Evolutionary conservation across 2,797 vertebrate genomes (phyloP).

Genomic region (Enteromius argenteus): DNA sequence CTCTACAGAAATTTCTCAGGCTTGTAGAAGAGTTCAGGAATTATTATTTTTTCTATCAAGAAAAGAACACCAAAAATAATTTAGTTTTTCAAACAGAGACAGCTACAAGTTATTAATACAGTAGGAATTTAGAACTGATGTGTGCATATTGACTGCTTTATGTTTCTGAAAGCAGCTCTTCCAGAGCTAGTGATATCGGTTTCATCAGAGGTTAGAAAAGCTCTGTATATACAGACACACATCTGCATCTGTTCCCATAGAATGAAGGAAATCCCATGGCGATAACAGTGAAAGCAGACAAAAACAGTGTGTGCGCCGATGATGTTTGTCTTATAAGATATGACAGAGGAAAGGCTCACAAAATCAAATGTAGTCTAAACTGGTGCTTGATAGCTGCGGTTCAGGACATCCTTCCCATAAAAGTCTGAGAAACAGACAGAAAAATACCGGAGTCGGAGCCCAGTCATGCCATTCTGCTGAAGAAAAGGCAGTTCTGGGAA

Average conservation of each 20-base stretch:
- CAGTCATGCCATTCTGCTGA: not conserved
- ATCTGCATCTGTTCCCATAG: conserved; percentile 45
- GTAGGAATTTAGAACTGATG: not conserved
- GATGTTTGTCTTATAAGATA: conserved; percentile 46
- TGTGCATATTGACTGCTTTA: not conserved
- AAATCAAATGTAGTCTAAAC: conserved; percentile 37
- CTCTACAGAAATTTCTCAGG: not conserved
- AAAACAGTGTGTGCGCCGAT: conserved; percentile 9
- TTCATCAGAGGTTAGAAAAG: not conserved
- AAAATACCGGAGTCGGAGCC: not conserved
- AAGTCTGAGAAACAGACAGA: conserved; percentile 15
- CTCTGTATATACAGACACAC: conserved; percentile 32
- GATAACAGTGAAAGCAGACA: conserved; percentile 39
- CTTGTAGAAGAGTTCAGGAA: not conserved
- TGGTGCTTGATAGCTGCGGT: conserved; percentile 29
- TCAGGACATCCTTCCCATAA: conserved; percentile 40
- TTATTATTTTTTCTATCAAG: not conserved
- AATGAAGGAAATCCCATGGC: conserved; percentile 48
- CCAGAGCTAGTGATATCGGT: not conserved
- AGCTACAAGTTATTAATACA: not conserved
- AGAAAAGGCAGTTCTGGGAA: conserved; percentile 7
- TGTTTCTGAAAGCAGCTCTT: not conserved
- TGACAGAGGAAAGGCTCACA: conserved; percentile 17
- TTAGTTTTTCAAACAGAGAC: not conserved
- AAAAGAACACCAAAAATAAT: not conserved